A percentile compares a stretch with the other conserved stretches of the same genome.
phyloP scores from a whole-genome alignment of 2,888 invertebrate genomes.

The Tipula helvola region DNA sequence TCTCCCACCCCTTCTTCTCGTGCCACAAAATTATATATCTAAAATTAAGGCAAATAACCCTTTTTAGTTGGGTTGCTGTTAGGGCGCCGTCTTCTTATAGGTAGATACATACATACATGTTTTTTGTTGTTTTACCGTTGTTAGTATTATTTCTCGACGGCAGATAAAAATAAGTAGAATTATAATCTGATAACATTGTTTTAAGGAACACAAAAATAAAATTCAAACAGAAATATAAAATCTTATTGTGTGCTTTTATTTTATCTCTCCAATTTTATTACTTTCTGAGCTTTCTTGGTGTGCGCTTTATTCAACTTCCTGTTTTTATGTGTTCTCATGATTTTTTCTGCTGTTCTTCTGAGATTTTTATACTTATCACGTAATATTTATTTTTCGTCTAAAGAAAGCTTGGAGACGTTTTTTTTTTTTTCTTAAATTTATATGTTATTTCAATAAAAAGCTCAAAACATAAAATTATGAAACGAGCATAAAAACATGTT shows the following conservation, averaged over 20 bases:
- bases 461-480: background rate
- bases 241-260: background rate
- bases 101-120: background rate
- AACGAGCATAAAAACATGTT: background rate
- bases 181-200: conserved; percentile 4
- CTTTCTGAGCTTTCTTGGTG: background rate
- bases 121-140: background rate
- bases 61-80: background rate
- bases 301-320: background rate
- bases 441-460: background rate
- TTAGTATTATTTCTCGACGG: background rate
- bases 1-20: background rate
- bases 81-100: background rate
- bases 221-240: background rate
- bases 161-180: background rate
- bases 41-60: background rate
- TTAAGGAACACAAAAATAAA: background rate
- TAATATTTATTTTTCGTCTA: background rate
- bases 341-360: background rate
- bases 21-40: background rate
- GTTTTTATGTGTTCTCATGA: background rate
- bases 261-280: background rate
- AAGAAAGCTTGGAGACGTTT: background rate
- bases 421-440: background rate
- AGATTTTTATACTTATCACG: background rate